Base-by-base conservation (phyloP, 2,113 vertebrate genomes). In the Brachypodius melanocephalos region DNA sequence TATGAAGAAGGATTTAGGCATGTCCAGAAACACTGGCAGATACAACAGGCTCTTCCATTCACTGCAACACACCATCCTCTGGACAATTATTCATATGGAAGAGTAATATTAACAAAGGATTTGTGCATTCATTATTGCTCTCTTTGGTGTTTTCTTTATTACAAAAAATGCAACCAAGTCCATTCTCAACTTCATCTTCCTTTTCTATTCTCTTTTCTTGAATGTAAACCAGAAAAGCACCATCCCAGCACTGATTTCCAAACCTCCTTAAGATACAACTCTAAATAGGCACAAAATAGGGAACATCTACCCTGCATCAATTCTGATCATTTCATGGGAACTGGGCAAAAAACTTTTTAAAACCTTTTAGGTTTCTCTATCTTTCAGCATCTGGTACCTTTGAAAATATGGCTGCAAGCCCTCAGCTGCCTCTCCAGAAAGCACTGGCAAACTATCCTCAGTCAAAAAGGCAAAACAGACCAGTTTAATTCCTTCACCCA, bases 391-490 rank as follows among this genome's bases (percentile, higher is more conserved):
- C 75, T 91, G 66, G 59, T 80, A 68, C 55, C 67, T 86, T 74
- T 80, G 78, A 85, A 93, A 93, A 91, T 77, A 61, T 93, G 85
- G 32, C 85, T 4, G 1, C 36, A 42, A 69, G 52, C 68, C 55
- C 40, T 82, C 75, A 71, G 66, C 54, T 87, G 92, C 71, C 63
- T 93, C 49, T 87, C 66, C 75, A 93, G 61, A 87, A 87, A 89
- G 58, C 48, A 38, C 48, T 77, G 52, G 55, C 55, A 93, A 94
- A 88, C 10, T 54, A 45, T 74, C 59, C 63, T 82, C 48, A 76
- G 67, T 51, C 85, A 85, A 93, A 59, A 86, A 86, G 54, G 65
- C 88, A 93, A 91, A 95, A 49, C 28, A 78, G 65, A 81, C 31
- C 51, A 74, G 45, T 57, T 67, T 91, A 40, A 83, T 74, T 93